Evolutionary conservation across 1,140 invertebrate species (phyloP), one percentile per base, ranked within the genome.

Genomic region (Magallana ariakensis): DNA sequence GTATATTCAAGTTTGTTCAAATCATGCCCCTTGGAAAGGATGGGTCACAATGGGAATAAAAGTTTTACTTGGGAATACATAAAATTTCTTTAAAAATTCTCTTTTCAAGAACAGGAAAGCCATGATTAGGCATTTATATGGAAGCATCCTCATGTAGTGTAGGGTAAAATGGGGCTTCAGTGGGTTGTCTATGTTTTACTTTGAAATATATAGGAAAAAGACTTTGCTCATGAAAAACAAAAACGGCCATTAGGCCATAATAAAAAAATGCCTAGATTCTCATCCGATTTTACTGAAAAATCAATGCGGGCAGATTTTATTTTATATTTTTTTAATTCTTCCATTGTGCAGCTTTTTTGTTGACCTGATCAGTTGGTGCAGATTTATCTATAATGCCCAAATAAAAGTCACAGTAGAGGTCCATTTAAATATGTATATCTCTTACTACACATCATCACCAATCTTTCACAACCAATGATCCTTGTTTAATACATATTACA

Each of bases 201-300:
- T 46, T 46, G 33, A 46, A 46, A 46, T 46, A 46, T 46, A 46
- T 46, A 46, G 33, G 33, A 46, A 46, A 46, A 46, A 60, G 58
- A 60, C 58, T 60, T 60, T 60, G 58, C 58, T 60, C 58, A 60
- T 60, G 58, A 60, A 60, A 60, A 60, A 46, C 33, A 46, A 46
- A 46, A 46, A 46, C 33, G 33, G 33, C 33, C 33, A 46, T 46
- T 46, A 46, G 33, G 33, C 33, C 33, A 46, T 46, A 46, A 46
- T 46, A 46, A 60, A 60, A 60, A 60, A 60, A 60, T 60, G 58
- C 58, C 58, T 60, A 60, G 58, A 60, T 60, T 60, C 58, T 60
- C 58, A 60, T 60, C 58, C 58, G 58, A 60, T 60, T 60, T 60
- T 60, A 60, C 58, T 60, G 58, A 60, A 60, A 60, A 60, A 60